Conservation (phyloP, 2,797 vertebrate genomes). For the Peromyscus melanophrys region DNA sequence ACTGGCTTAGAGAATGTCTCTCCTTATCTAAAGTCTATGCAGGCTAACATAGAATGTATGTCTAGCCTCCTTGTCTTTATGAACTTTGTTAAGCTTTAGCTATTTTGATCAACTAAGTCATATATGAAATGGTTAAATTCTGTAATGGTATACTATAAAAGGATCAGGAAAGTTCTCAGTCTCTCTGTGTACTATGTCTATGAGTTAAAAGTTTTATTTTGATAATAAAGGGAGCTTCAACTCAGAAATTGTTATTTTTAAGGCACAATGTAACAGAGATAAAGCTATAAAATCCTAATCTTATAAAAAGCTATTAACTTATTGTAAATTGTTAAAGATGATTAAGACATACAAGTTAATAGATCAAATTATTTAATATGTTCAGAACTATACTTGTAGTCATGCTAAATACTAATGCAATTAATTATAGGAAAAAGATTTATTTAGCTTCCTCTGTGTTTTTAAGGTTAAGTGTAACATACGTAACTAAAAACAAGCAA, state of each 20-base stretch:
- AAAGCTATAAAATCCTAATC: background rate
- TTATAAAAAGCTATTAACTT: background rate
- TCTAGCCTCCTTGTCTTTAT: too few species aligned
- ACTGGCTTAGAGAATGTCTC: too few species aligned
- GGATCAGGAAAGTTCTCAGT: too few species aligned
- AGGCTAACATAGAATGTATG: too few species aligned
- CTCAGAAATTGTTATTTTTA: background rate
- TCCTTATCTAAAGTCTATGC: too few species aligned
- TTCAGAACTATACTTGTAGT: background rate
- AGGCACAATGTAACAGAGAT: background rate
- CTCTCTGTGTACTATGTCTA: too few species aligned
- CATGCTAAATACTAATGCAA: background rate
- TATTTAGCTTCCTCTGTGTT: background rate
- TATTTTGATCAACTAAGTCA: too few species aligned
- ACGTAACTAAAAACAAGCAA: background rate
- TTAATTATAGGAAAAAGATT: background rate
- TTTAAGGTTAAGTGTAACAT: background rate
- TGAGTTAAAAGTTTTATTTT: background rate
- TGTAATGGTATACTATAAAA: too few species aligned
- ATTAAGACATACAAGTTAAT: background rate
- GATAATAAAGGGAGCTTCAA: background rate
- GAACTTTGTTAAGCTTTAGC: too few species aligned
- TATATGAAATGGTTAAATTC: too few species aligned
- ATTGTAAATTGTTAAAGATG: background rate
- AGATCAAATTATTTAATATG: background rate